A percentile compares a stretch with the other conserved stretches of the same genome.
Evolutionary conservation across 2,888 invertebrate species (phyloP).

Genomic region (Yponomeuta plumbellus): DNA sequence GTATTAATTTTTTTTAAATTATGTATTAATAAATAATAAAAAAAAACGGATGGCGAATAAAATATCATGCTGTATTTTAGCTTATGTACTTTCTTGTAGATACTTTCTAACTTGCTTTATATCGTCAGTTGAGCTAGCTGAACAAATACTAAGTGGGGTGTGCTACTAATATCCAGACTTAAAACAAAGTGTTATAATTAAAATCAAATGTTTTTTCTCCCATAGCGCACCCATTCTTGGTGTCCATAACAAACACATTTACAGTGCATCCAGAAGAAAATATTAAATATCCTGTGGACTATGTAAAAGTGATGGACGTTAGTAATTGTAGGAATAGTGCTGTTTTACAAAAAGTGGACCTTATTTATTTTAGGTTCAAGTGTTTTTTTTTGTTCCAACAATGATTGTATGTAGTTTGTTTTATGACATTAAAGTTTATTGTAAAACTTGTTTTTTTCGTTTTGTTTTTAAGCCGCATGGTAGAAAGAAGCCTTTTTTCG

Average conservation of each 20-base stretch:
- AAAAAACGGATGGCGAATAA: no score
- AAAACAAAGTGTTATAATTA: conserved; percentile 9
- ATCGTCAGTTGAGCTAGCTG: no score
- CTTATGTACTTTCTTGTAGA: no score
- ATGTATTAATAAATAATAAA: no score
- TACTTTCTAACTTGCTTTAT: neutral
- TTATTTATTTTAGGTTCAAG: conserved; percentile 55
- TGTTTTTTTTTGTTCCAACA: conserved; percentile 27
- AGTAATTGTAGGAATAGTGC: conserved; percentile 49
- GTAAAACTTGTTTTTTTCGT: conserved; percentile 42
- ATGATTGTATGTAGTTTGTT: conserved; percentile 35
- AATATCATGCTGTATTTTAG: no score
- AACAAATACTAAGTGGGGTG: conserved; percentile 41
- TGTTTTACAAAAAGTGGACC: conserved; percentile 34
- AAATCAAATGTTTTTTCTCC: conserved; percentile 47
- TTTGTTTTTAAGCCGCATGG: conserved; percentile 49
- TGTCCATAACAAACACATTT: conserved; percentile 23
- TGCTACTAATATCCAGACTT: conserved; percentile 37
- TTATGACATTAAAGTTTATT: conserved; percentile 66
- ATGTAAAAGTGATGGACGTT: conserved; percentile 31
- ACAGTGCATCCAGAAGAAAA: conserved; percentile 8
- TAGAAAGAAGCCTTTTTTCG: conserved; percentile 33
- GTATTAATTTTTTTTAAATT: no score
- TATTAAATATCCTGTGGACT: conserved; percentile 17
- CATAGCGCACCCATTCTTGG: conserved; percentile 72